phyloP scores from a whole-genome alignment of 1,140 invertebrate genomes.

The Sminthurides bifidus region DNA sequence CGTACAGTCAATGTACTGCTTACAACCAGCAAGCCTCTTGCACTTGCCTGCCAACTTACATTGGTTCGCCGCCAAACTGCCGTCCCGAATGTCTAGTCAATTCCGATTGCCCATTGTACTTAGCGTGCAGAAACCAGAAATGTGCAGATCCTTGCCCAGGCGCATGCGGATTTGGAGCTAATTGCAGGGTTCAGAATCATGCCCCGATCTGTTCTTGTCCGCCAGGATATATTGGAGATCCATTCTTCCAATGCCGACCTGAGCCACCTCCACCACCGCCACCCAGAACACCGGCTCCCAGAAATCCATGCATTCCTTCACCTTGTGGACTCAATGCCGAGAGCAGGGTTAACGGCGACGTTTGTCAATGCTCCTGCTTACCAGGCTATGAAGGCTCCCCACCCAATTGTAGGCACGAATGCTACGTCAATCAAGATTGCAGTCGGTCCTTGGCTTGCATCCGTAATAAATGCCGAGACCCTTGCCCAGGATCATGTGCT shows the following conservation, averaged over 20 bases:
- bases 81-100: slow-evolving; percentile 59
- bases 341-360: slow-evolving; percentile 47
- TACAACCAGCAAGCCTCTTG: slow-evolving; percentile 59
- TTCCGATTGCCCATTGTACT: slow-evolving; percentile 54
- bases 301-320: slow-evolving; percentile 67
- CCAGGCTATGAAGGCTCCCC: slow-evolving; percentile 40
- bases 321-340: slow-evolving; percentile 56
- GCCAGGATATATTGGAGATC: slow-evolving; percentile 41
- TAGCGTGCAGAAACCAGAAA: slow-evolving; percentile 53
- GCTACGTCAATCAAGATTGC: slow-evolving; percentile 46
- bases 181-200: slow-evolving; percentile 61
- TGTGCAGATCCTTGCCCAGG: slow-evolving; percentile 35
- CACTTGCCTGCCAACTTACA: slow-evolving; percentile 53
- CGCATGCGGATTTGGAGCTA: slow-evolving; percentile 36
- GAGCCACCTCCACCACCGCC: slow-evolving; percentile 17
- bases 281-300: slow-evolving; percentile 43
- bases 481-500: slow-evolving; percentile 46
- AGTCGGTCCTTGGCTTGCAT: slow-evolving; percentile 35
- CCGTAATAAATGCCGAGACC: slow-evolving; percentile 31
- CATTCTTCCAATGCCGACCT: slow-evolving; percentile 40
- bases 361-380: slow-evolving; percentile 57
- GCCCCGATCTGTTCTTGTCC: slow-evolving; percentile 67
- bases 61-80: slow-evolving; percentile 54
- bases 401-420: slow-evolving; percentile 43
- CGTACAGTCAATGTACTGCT: slow-evolving; percentile 48